Conservation (phyloP, 2,888 invertebrate genomes). For the Prosapia bicincta region DNA sequence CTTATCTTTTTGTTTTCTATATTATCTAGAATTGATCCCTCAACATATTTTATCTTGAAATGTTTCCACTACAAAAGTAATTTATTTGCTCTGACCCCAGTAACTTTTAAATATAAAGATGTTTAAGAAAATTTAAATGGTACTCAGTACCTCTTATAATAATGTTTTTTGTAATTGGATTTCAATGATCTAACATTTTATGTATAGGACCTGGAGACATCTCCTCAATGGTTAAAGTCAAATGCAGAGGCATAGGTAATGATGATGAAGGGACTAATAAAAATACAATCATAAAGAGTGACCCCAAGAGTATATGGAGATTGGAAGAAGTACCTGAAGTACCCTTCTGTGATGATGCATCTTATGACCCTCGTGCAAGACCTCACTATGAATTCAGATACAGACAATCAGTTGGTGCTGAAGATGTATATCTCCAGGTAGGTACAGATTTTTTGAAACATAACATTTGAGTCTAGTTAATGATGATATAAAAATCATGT, state of each 20-base stretch:
- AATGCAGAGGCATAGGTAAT: slow-evolving; percentile 36
- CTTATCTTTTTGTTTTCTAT: too few relatives aligned
- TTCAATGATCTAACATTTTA: too few relatives aligned
- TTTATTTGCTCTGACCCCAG: too few relatives aligned
- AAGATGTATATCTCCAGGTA: slow-evolving; percentile 83
- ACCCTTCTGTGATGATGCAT: slow-evolving; percentile 44
- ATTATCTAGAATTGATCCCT: too few relatives aligned
- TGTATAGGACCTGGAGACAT: slow-evolving; percentile 51
- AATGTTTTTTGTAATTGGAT: too few relatives aligned
- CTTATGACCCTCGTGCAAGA: slow-evolving; percentile 58
- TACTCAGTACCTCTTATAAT: too few relatives aligned
- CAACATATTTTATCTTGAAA: too few relatives aligned
- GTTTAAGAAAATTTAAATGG: too few relatives aligned
- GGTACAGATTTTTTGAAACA: slow-evolving; percentile 11
- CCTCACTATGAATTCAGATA: slow-evolving; percentile 79
- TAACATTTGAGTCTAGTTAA: too few relatives aligned
- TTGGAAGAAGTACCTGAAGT: slow-evolving; percentile 37
- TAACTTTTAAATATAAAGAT: too few relatives aligned
- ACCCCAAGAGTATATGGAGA: slow-evolving; percentile 47
- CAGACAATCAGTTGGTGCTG: slow-evolving; percentile 78
- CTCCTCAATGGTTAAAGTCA: slow-evolving; percentile 29
- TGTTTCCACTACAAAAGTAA: too few relatives aligned
- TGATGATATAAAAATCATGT: too few relatives aligned
- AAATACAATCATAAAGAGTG: slow-evolving; percentile 26
- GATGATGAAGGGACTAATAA: slow-evolving; percentile 37